Conservation (phyloP, 1,140 invertebrate genomes). For the Magallana gigas region DNA sequence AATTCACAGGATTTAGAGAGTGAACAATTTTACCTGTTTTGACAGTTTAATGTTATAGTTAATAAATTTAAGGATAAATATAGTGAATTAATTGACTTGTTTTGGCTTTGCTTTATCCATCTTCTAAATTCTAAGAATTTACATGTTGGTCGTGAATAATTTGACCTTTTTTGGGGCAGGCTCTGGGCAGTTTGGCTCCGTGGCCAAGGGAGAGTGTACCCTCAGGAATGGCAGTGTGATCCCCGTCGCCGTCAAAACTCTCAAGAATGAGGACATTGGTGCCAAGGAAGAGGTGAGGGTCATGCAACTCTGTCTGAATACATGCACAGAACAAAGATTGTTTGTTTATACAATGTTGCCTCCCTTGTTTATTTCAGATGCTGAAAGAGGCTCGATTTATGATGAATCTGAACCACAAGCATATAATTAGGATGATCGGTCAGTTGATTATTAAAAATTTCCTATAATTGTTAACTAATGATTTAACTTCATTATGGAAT, state of each 20-base stretch:
- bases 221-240: conserved; percentile 68
- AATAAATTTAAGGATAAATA: too few relatives aligned
- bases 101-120: too few relatives aligned
- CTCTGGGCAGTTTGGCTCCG: conserved; percentile 80
- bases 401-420: conserved; percentile 78
- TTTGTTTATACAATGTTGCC: background rate
- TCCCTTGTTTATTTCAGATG: conserved; percentile 59
- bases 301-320: too few relatives aligned
- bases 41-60: too few relatives aligned
- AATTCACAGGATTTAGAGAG: too few relatives aligned
- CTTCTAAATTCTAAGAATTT: too few relatives aligned
- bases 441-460: conserved; percentile 35
- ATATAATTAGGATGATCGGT: conserved; percentile 81
- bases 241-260: conserved; percentile 80
- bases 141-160: background rate
- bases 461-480: too few relatives aligned
- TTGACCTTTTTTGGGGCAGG: conserved; percentile 62
- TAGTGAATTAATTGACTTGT: background rate
- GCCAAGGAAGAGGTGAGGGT: conserved; percentile 69
- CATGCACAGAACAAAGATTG: background rate
- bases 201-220: conserved; percentile 77
- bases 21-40: too few relatives aligned
- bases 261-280: conserved; percentile 78
- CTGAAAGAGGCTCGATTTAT: conserved; percentile 80
- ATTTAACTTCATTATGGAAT: too few relatives aligned